Base-by-base conservation (phyloP, 92 coral and sea anemone species). In the Epizoanthus scotinus region DNA sequence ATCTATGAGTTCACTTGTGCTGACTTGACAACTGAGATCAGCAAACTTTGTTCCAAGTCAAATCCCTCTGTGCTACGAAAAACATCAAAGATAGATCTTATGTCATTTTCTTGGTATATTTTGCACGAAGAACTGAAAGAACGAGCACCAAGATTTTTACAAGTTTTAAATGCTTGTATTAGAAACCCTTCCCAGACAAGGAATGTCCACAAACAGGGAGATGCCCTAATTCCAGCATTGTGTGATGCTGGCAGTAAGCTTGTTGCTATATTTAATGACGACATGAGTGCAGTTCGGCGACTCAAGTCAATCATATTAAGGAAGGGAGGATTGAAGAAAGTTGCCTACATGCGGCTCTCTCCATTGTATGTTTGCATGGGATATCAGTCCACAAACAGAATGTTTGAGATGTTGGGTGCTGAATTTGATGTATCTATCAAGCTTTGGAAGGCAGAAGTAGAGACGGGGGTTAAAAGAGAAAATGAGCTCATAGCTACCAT, bases 261-360 rank as follows among this genome's bases (percentile, higher is more conserved):
- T 0, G 36, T 81, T 70, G 34, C 85, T 5, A 72, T 82, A 3
- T 86, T 67, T 67, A 82, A 57, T 20, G 44, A 75, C 34, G 84
- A 71, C 8, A 84, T 80, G 91, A 88, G 81, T 73, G 86, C 86
- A 12, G 82, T 78, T 18, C 31, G 88, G n/a, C 61, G 75, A 15
- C 3, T 88, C 17, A 88, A 80, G 68, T 86, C 83, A 15, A 28
- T 88, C 0, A 27, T 88, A 20, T 42, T 88, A 59, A 88, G 60
- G 66, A 88, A 84, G 74, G 83, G 77, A 19, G 85, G 88, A 19
- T 47, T 87, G 49, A 87, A 87, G 84, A 87, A 87, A 70, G 79
- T 83, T 67, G 90, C 79, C 6, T 83, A 73, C n/a, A 49, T 28
- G 38, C 61, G 81, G 17, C 53, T 87, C 22, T 74, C 86, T 28